Base-by-base conservation (phyloP, 2,113 vertebrate species). In the Apus apus region DNA sequence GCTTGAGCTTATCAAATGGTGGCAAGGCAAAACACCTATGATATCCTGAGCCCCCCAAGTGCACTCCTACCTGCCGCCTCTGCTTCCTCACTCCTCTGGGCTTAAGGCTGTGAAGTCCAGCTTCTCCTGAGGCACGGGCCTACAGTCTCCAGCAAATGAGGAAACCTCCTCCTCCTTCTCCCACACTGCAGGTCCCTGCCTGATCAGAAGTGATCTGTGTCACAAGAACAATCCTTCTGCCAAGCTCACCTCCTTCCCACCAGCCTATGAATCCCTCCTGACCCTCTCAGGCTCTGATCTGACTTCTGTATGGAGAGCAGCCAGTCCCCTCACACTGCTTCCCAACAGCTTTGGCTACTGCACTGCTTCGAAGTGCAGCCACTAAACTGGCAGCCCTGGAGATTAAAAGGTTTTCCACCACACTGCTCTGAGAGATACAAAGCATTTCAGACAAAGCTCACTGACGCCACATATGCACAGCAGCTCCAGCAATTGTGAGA, bases 351-450 rank as follows among this genome's bases (percentile, higher is more conserved):
- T 83, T 8, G 0, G 75, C 50, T 85, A 50, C 73, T 68, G 21
- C 71, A 38, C 43, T 67, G 43, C 75, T 88, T 88, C 60, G 29
- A 90, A 92, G 75, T 8, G 27, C 64, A 90, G 56, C 40, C 71
- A 75, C 54, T 27, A 70, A 62, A 54, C n/a, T 18, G 38, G 88
- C 82, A 86, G 85, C 51, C 71, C 64, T 61, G 57, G 48, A 76
- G 57, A 78, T 61, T 60, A 48, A 93, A 94, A 76, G 54, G 46
- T 36, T 85, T 87, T 87, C 65, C 53, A 60, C 9, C 0, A 1
- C 91, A 60, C 53, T 0, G 2, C 91, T 64, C 53, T 56, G 34
- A 0, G 0, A 91, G 56, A 56, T 0, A 81, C 0, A 0, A 36
- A 81, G 50, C 57, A 68, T 25, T 30, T 70, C 68, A 61, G 21